These are phyloP conservation scores for Zaprionus inermis DNA, from an alignment of 1,140 invertebrate species.

Conservation along the genomic window DNA sequence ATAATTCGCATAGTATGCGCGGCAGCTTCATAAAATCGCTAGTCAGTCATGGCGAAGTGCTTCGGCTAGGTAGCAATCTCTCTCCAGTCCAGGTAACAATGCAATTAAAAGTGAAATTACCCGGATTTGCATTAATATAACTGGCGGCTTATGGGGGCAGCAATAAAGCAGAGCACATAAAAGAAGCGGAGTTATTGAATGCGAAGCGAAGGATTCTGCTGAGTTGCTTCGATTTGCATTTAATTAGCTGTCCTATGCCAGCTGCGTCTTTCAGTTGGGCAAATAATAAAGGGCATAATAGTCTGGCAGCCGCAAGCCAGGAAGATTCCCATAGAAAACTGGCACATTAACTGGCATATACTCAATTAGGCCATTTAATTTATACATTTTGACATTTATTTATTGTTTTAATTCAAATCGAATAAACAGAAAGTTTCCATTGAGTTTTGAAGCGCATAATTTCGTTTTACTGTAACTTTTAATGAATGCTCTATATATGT, in stretches of 20 bases:
- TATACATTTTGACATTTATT: background rate
- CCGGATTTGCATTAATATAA: slow-evolving; percentile 53
- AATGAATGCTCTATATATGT: background rate
- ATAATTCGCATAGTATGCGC: slow-evolving; percentile 35
- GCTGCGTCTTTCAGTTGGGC: background rate
- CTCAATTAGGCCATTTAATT: background rate
- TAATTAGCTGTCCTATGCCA: background rate
- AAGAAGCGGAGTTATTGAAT: background rate
- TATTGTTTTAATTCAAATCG: background rate
- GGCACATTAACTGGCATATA: background rate
- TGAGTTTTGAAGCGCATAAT: background rate
- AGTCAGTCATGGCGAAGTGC: slow-evolving; percentile 42
- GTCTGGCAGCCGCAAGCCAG: no score
- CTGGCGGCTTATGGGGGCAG: background rate
- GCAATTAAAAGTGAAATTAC: slow-evolving; percentile 67
- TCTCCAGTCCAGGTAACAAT: slow-evolving; percentile 40
- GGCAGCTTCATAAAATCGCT: slow-evolving; percentile 15
- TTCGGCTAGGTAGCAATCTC: slow-evolving; percentile 12
- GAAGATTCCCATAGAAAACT: background rate
- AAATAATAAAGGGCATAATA: no score
- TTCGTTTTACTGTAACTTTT: slow-evolving; percentile 3
- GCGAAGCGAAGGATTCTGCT: background rate
- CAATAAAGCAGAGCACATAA: background rate
- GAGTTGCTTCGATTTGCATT: background rate
- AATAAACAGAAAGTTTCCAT: slow-evolving; percentile 1